phyloP scores from a whole-genome alignment of 2,888 invertebrate genomes.

The Chelonus formosanus region DNA sequence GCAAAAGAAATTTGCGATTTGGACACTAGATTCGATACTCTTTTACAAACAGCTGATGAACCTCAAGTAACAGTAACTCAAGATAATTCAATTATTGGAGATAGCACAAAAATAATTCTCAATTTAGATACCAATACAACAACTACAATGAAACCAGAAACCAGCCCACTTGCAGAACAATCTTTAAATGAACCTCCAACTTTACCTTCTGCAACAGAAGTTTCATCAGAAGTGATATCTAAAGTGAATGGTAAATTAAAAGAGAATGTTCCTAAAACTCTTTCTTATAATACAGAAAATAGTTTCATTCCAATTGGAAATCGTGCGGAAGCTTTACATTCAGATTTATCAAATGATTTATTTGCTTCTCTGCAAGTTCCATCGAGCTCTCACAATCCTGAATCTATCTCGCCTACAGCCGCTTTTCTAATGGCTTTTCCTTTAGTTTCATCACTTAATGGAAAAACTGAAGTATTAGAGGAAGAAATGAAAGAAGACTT shows the following conservation, averaged over 20 bases:
- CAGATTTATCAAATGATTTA: conserved; percentile 71
- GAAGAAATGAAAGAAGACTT: conserved; percentile 67
- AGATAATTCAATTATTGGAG: conserved; percentile 42
- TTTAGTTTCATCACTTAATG: conserved; percentile 72
- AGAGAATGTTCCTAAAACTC: conserved; percentile 39
- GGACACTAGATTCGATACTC: conserved; percentile 52
- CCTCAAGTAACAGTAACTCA: conserved; percentile 28
- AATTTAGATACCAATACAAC: conserved; percentile 63
- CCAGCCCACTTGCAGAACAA: conserved; percentile 36
- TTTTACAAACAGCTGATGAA: conserved; percentile 37
- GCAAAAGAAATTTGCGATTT: conserved; percentile 53
- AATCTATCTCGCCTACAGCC: conserved; percentile 78
- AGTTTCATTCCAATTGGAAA: conserved; percentile 59
- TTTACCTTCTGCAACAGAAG: conserved; percentile 8
- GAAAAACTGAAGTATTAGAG: conserved; percentile 68
- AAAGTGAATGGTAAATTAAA: conserved; percentile 43
- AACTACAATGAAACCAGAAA: conserved; percentile 58
- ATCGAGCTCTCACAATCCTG: conserved; percentile 68
- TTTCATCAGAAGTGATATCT: conserved; percentile 39
- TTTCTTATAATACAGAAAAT: conserved; percentile 57
- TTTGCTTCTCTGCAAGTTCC: conserved; percentile 71
- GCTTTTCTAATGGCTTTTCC: conserved; percentile 81
- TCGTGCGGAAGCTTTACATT: conserved; percentile 60
- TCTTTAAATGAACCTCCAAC: conserved; percentile 7
- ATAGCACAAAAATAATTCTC: conserved; percentile 55